Percentiles rank a stretch among this genome's conserved stretches.
These are phyloP conservation scores for Aspidapion aeneum DNA, from an alignment of 2,888 invertebrate species.

Conservation along the genomic window DNA sequence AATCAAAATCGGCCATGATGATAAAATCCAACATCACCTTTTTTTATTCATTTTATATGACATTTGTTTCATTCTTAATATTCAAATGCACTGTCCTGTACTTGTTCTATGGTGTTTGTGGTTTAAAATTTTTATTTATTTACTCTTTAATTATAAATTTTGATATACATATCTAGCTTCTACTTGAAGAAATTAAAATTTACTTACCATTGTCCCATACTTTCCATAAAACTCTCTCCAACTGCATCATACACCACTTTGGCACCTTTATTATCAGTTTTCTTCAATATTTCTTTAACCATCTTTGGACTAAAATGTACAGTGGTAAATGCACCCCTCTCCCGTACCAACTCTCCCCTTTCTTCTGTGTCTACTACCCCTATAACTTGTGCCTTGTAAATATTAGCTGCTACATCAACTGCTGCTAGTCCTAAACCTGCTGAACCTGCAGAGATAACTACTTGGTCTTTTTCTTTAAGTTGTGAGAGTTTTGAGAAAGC, in stretches of 20 bases:
- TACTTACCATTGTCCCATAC: slow-evolving; percentile 55
- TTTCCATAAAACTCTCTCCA: slow-evolving; percentile 58
- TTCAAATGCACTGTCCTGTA: too few species aligned
- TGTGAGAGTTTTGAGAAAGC: slow-evolving; percentile 56
- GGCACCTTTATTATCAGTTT: slow-evolving; percentile 58
- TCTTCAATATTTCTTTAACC: slow-evolving; percentile 53
- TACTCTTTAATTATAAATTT: too few species aligned
- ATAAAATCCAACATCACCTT: too few species aligned
- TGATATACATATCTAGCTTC: too few species aligned
- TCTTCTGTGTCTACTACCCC: slow-evolving; percentile 64
- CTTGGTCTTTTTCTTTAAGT: slow-evolving; percentile 51
- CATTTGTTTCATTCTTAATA: too few species aligned
- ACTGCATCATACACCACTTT: slow-evolving; percentile 63
- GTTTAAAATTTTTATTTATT: too few species aligned
- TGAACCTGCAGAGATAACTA: slow-evolving; percentile 63
- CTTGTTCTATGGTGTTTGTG: too few species aligned
- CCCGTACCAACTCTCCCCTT: slow-evolving; percentile 54
- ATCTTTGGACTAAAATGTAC: slow-evolving; percentile 56
- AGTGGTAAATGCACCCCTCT: slow-evolving; percentile 62
- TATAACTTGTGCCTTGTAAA: slow-evolving; percentile 65
- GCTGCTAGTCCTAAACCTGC: slow-evolving; percentile 63
- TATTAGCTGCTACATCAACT: slow-evolving; percentile 64
- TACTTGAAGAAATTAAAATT: too few species aligned
- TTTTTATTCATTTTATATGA: too few species aligned
- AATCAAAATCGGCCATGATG: too few species aligned